Base-by-base conservation (phyloP, 2,797 vertebrate species). In the Erethizon dorsatum region DNA sequence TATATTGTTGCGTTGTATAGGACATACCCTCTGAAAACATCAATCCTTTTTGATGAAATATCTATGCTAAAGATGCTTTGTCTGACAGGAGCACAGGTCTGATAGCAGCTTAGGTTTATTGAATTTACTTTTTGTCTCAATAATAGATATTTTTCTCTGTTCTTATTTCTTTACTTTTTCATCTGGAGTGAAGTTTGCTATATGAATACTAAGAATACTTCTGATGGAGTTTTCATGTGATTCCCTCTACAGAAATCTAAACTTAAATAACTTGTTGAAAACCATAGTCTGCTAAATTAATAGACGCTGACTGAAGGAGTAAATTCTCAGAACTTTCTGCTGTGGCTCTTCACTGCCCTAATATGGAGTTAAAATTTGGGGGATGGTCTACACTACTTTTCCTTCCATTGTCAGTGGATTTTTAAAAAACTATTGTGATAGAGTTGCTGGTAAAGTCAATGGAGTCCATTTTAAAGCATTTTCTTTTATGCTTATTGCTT, bases 401-500 rank as follows among this genome's bases (percentile, higher is more conserved):
- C 47, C 33, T 87, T 82, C 33, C 41, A n/a, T 85, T 88, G 31
- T 10, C 57, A 86, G n/a, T 50, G 57, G 14, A 31, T 28, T 41
- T 67, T 80, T 73, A 4, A 65, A 89, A 90, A 90, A 59, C 33
- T 88, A 88, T 92, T 67, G 96, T 97, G 73, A 88, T 83, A 67
- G 56, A 95, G 73, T 85, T 95, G 56, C 50, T 71, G 67, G 56
- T 86, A 63, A 92, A 73, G 96, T 93, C 95, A 96, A 11, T 31
- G 24, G 69, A 73, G 83, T 92, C 77, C 45, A 79, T 83, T 96
- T 78, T 93, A 91, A 95, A 95, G 82, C 73, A 92, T 91, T 96
- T 92, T 95, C 69, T 83, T 88, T 67, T 50, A 95, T 57, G 92
- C 54, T 92, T 92, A 92, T 13, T 96, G 80, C 65, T 96, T 96